Evolutionary conservation across 2,888 invertebrate genomes (phyloP).

Genomic region (Sarcophaga subvicina): DNA sequence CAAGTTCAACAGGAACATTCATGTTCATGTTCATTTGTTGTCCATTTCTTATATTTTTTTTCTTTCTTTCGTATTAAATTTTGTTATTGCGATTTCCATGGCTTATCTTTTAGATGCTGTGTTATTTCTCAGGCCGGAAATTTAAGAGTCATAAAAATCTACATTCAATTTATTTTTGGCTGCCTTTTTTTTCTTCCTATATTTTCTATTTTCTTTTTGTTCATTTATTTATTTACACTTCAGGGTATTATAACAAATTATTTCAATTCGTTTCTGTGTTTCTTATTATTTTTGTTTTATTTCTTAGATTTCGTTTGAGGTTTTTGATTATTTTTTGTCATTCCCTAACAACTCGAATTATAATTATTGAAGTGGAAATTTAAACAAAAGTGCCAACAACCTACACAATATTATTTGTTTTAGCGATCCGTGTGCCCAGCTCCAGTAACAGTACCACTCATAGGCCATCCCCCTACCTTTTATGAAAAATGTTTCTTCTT

Average conservation of each 20-base stretch:
- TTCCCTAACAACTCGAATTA: not conserved
- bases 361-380: constrained; percentile 56
- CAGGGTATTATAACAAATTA: constrained; percentile 54
- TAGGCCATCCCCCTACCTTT: not conserved
- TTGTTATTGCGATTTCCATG: not conserved
- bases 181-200: not conserved
- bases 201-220: not conserved
- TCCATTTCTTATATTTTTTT: not conserved
- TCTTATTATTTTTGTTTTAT: not conserved
- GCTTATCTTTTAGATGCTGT: not conserved
- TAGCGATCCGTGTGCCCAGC: not conserved
- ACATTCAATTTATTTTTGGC: constrained; percentile 39
- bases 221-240: constrained; percentile 35
- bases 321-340: not conserved
- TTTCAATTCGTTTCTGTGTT: constrained; percentile 27
- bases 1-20: too few relatives aligned
- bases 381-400: constrained; percentile 38
- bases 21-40: too few relatives aligned
- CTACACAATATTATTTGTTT: not conserved
- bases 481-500: not conserved
- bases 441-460: not conserved
- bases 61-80: not conserved
- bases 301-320: too few relatives aligned
- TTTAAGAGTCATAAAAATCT: constrained; percentile 43
- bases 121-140: not conserved